These are phyloP conservation scores for Medauroidea extradentata DNA, from an alignment of 1,140 invertebrate species.

Conservation along the genomic window DNA sequence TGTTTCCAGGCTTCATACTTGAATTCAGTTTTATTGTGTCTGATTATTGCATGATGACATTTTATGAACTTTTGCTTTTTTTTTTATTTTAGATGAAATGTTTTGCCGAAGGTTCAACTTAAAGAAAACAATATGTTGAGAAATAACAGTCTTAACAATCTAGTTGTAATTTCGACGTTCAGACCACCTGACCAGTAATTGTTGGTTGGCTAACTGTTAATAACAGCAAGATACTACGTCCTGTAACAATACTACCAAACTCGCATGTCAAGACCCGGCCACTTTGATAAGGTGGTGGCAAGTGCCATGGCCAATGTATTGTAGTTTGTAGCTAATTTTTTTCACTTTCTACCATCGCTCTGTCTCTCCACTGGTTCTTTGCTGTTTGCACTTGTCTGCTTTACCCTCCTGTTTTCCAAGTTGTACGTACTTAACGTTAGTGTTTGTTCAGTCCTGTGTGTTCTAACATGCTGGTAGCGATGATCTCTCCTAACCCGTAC, in stretches of 20 bases:
- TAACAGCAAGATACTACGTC: too few relatives aligned
- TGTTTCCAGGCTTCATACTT: too few relatives aligned
- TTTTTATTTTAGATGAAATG: neutral
- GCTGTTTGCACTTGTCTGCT: constrained; percentile 16
- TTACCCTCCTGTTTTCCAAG: neutral
- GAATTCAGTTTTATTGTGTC: too few relatives aligned
- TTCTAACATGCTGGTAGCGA: too few relatives aligned
- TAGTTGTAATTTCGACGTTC: too few relatives aligned
- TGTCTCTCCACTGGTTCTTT: constrained; percentile 14
- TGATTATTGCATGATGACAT: too few relatives aligned
- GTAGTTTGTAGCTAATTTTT: constrained; percentile 12
- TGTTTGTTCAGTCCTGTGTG: too few relatives aligned
- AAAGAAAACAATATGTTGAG: neutral
- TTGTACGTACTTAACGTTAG: too few relatives aligned
- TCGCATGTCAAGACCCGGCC: constrained; percentile 13
- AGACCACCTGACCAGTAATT: too few relatives aligned
- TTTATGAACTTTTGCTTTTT: neutral
- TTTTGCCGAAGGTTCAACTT: neutral
- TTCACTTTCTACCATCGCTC: constrained; percentile 15
- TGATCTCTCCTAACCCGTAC: too few relatives aligned
- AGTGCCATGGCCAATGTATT: constrained; percentile 13
- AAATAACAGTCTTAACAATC: neutral
- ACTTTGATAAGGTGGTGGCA: constrained; percentile 19
- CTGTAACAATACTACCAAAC: too few relatives aligned
- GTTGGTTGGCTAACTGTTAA: too few relatives aligned